Base-by-base conservation (phyloP, 1,140 invertebrate species). In the Atta texana region DNA sequence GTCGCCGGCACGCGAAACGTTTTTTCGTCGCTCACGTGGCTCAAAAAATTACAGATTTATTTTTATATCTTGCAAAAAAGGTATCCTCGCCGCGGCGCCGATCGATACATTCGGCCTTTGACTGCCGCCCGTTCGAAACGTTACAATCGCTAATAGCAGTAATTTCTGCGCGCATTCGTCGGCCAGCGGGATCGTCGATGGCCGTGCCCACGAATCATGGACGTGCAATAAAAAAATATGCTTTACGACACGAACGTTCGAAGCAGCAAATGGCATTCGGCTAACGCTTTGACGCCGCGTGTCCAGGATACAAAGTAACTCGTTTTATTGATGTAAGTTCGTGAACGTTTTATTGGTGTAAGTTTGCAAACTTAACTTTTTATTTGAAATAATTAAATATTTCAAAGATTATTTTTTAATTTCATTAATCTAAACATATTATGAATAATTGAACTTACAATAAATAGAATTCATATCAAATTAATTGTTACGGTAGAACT, bases 131-230 rank as follows among this genome's bases (percentile, higher is more conserved):
- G 88, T 68, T 90, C 7, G 74, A 88, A 85, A 90, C 68, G 89
- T 90, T 90, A 90, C 89, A 90, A 88, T 90, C 89, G 88, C 81
- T 90, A 90, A 90, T 90, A 90, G 89, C 89, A 90, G 89, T 90
- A 88, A 90, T 90, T 90, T 88, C 76, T 64, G 81, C 55, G 75
- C 63, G 82, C 64, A 85, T 86, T 90, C 28, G 78, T 86, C 63
- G 68, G 55, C 28, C 49, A 59, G 49, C 80, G 68, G 24, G 77
- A 87, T 72, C 80, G 85, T 89, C 77, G 89, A 89, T 74, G 61
- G 39, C 74, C 85, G 80, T 80, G 74, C 80, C 74, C 80, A 69
- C 89, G 84, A 88, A 89, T 89, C 87, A 88, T 69, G 87, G 75
- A 31, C 21, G 34, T 49, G 74, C 69, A 76, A 76, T 90, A 90